Base-by-base conservation (phyloP, 2,888 invertebrate genomes). In the Meliscaeva auricollis region DNA sequence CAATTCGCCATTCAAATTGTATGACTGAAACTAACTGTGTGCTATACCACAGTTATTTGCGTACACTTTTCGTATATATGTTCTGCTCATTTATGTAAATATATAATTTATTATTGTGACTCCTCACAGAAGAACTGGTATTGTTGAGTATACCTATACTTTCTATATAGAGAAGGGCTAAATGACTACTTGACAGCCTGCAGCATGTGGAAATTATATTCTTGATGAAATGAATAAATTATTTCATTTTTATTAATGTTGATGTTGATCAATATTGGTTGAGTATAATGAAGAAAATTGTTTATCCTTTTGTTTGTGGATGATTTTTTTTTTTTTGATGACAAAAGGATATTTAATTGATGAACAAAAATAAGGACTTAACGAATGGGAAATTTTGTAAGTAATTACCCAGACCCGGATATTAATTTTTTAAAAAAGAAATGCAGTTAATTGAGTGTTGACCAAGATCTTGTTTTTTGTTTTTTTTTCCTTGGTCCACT, bases 191-290 rank as follows among this genome's bases (percentile, higher is more conserved):
- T 66, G 66, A 66, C 66, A 66, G 50, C 50, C 20, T 20, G 35
- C 32, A 66, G 66, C 66, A 66, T 66, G 64, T 64, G 64, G 64
- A 64, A 64, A 46, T 64, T 64, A 66, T 50, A 48, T 66, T 66
- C 48, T 35, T 41, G 64, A 48, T 50, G 66, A 50, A 50, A 50
- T 66, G 66, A 50, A 66, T 66, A 66, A 66, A 66, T 66, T 50
- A 50, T 66, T 66, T 22, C n/a, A 50, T 50, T 48, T 66, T 66
- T 66, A 32, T 66, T 64, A 64, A 30, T 64, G 64, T 46, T 64
- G 64, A 64, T 66, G 66, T 66, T 50, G 66, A 50, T 66, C 50
- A 66, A 66, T 66, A 66, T 66, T 66, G 48, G 66, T 35, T 50
- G 48, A 50, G 66, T 35, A 50, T 50, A 64, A 64, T 64, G 64